Conservation (phyloP, 92 coral and sea anemone species). For the Zoanthus sociatus region DNA sequence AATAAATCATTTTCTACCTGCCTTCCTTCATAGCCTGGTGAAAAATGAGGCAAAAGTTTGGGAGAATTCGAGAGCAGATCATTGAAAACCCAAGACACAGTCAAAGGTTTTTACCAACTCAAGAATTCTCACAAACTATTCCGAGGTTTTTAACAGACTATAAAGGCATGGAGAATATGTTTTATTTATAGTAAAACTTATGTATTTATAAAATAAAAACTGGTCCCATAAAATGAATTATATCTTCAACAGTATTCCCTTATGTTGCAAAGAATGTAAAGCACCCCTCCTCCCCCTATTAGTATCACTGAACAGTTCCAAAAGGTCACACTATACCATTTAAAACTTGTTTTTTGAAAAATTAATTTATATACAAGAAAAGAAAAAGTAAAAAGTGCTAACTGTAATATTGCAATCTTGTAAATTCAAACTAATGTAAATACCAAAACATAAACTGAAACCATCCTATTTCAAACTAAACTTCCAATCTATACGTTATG, state of each 20-base stretch:
- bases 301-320: constrained; percentile 4
- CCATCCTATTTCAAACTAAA: not conserved
- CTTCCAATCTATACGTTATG: not conserved
- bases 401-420: not conserved
- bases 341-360: not conserved
- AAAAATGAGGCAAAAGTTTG: too few relatives aligned
- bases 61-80: too few relatives aligned
- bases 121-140: too few relatives aligned
- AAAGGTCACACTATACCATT: not conserved
- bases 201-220: too few relatives aligned
- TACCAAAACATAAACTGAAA: not conserved
- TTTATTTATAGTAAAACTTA: too few relatives aligned
- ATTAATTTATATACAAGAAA: not conserved
- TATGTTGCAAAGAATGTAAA: constrained; percentile 5
- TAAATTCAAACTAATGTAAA: not conserved
- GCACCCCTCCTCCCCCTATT: not conserved
- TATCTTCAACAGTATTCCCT: not conserved
- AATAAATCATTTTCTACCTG: too few relatives aligned
- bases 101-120: too few relatives aligned
- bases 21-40: too few relatives aligned
- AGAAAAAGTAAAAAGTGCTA: constrained; percentile 1
- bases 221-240: too few relatives aligned
- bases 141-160: not conserved
- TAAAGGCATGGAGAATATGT: too few relatives aligned
- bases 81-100: too few relatives aligned